Base-by-base conservation (phyloP, 2,888 invertebrate genomes). In the Machimus atricapillus region DNA sequence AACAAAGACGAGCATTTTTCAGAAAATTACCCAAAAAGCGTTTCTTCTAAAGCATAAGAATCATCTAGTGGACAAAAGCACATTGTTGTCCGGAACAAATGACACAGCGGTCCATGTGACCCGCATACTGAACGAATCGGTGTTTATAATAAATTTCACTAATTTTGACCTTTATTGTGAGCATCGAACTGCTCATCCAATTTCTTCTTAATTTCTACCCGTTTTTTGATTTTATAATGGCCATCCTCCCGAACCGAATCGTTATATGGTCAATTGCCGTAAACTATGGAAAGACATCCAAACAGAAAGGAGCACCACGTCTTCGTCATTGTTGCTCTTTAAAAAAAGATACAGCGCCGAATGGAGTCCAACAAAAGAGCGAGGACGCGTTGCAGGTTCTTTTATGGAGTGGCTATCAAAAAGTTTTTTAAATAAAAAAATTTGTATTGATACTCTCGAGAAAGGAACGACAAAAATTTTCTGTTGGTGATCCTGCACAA, bases 141-240 rank as follows among this genome's bases (percentile, higher is more conserved):
- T 74, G 85, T 85, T 85, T 74, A 85, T 85, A 85, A 85, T 85
- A 85, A 85, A 85, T 85, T 85, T 46, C 74, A 85, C 85, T 85
- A 85, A 85, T 85, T 85, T 85, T 23, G 66, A 82, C 58, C 82
- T 82, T 58, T 82, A 58, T 82, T 34, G 37, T 82, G 66, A 58
- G 31, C 37, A 66, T 66, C 82, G 34, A 58, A 58, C 37, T 34
- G 82, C 58, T 82, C 82, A 82, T 82, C 82, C 82, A 82, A 82
- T 82, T 82, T 82, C 82, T 82, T 82, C 82, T 82, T 82, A 82
- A 82, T 82, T 82, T 52, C 58, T 31, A 19, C 34, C 66, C 82
- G 58, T 58, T 82, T 82, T 66, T 66, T 66, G 19, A 27, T 66
- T 58, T 82, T 66, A 82, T 82, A 82, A 78, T 43, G 40, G 40